phyloP scores from a whole-genome alignment of 1,140 invertebrate genomes.

The Nilaparvata lugens region DNA sequence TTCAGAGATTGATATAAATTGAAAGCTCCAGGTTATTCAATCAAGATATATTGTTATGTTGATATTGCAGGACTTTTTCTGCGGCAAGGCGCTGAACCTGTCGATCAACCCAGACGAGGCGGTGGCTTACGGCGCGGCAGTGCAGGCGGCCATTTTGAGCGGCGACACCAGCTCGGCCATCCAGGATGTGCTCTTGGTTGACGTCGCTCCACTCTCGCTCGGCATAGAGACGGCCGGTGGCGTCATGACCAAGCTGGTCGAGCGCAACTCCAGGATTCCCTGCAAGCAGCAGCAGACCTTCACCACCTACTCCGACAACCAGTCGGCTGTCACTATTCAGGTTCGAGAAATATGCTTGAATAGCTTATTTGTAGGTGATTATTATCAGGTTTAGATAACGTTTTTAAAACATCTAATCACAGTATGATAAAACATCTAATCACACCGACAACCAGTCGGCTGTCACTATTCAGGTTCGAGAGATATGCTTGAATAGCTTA shows the following conservation, averaged over 20 bases:
- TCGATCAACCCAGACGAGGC: constrained; percentile 75
- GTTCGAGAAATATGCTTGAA: constrained; percentile 35
- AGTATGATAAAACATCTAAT: too few species aligned
- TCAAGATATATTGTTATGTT: too few species aligned
- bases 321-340: constrained; percentile 54
- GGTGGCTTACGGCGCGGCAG: constrained; percentile 59
- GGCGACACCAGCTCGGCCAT: constrained; percentile 47
- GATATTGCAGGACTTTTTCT: constrained; percentile 46
- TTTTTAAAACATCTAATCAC: too few species aligned
- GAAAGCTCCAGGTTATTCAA: too few species aligned
- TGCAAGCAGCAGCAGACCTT: constrained; percentile 53
- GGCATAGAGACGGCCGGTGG: constrained; percentile 35
- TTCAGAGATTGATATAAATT: too few species aligned
- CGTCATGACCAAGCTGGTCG: constrained; percentile 52
- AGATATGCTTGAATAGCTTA: background rate
- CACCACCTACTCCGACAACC: constrained; percentile 58
- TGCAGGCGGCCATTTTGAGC: constrained; percentile 65
- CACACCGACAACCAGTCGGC: constrained; percentile 59
- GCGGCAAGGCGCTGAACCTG: constrained; percentile 53
- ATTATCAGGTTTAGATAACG: too few species aligned
- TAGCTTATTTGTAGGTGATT: too few species aligned
- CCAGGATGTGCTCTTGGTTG: constrained; percentile 43
- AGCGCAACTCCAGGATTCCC: constrained; percentile 50
- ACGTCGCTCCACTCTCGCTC: constrained; percentile 41
- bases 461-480: constrained; percentile 55